Percentiles rank a stretch among this genome's conserved stretches.
phyloP scores from a whole-genome alignment of 2,797 vertebrate species.

The Rhincodon typus region DNA sequence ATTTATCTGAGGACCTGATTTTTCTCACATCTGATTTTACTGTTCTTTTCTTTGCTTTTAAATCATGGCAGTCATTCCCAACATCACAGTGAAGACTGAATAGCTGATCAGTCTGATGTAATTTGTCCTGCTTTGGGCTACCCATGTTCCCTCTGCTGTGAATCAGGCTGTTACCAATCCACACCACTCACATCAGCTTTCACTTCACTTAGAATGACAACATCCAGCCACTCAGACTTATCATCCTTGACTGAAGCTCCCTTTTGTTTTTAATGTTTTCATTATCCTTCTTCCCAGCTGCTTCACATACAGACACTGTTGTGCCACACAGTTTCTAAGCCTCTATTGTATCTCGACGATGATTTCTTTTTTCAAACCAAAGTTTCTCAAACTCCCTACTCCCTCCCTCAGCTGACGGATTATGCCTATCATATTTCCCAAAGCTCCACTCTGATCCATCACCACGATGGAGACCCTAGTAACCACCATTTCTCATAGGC shows the following conservation, averaged over 20 bases:
- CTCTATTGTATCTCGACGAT: neutral
- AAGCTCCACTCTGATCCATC: neutral
- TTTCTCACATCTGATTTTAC: neutral
- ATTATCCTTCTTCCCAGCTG: neutral
- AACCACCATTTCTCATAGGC: neutral
- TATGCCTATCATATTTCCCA: neutral
- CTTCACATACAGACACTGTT: neutral
- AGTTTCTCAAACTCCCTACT: neutral
- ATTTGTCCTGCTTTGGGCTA: neutral
- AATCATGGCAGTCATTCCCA: neutral
- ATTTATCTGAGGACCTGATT: neutral
- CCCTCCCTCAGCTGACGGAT: neutral
- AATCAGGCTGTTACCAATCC: neutral
- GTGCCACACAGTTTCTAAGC: neutral
- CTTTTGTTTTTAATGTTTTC: neutral
- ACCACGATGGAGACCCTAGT: neutral
- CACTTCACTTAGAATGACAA: neutral
- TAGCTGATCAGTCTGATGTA: neutral
- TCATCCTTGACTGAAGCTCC: neutral
- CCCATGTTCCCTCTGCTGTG: neutral
- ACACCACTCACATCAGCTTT: neutral
- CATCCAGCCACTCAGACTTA: neutral
- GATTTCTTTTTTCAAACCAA: neutral
- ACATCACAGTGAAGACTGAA: neutral
- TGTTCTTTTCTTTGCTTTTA: neutral